Percentiles rank a stretch among this genome's conserved stretches.
phyloP scores from a whole-genome alignment of 2,888 invertebrate species.

The Melikaiella ostensackeni region DNA sequence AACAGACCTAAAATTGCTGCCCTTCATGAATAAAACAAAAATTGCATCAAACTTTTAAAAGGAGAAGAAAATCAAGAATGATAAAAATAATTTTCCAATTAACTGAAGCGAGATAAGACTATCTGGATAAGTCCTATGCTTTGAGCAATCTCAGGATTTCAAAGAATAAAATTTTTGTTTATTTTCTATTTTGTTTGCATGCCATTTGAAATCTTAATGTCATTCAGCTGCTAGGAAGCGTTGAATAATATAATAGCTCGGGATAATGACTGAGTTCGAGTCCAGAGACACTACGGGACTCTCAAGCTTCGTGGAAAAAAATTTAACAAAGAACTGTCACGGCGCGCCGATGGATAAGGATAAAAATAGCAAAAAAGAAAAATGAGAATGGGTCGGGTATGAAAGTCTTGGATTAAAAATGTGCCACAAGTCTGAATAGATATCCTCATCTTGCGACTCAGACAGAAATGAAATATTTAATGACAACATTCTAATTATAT shows the following conservation, averaged over 20 bases:
- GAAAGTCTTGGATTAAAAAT: slow-evolving; percentile 29
- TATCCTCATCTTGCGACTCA: slow-evolving; percentile 16
- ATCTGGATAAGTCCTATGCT: neutral
- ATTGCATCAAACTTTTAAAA: neutral
- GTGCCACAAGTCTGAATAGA: slow-evolving; percentile 32
- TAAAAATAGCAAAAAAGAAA: slow-evolving; percentile 32
- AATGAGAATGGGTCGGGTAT: slow-evolving; percentile 15
- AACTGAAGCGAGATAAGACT: neutral
- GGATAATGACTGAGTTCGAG: slow-evolving; percentile 7
- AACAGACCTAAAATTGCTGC: neutral
- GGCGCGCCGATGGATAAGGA: slow-evolving; percentile 14
- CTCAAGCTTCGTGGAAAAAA: slow-evolving; percentile 25
- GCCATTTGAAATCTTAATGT: slow-evolving; percentile 27
- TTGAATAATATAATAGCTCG: slow-evolving; percentile 37
- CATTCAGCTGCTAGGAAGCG: slow-evolving; percentile 25
- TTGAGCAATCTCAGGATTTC: slow-evolving; percentile 4
- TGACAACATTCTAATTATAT: slow-evolving; percentile 26
- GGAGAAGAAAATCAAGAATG: neutral
- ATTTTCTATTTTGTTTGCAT: slow-evolving; percentile 25
- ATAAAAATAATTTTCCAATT: neutral
- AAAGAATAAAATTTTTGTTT: slow-evolving; percentile 10
- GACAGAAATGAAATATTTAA: slow-evolving; percentile 1
- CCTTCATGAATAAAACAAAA: neutral
- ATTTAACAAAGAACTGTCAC: slow-evolving; percentile 24
- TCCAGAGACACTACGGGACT: slow-evolving; percentile 30